Base-by-base conservation (phyloP, 1,140 invertebrate genomes). In the Pogonus chalceus region DNA sequence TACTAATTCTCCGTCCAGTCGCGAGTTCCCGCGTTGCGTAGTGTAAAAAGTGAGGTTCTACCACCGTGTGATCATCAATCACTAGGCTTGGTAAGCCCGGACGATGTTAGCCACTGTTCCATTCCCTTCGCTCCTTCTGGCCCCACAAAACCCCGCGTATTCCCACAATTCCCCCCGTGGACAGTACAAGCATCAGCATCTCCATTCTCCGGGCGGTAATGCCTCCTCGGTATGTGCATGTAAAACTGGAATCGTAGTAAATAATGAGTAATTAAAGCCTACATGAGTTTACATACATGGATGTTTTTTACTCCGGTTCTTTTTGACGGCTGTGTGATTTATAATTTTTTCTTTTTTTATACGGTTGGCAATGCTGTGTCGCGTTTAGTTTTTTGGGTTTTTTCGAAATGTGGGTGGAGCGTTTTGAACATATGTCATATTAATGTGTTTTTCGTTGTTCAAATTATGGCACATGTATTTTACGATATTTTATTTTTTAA, bases 231-330 rank as follows among this genome's bases (percentile, higher is more conserved):
- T n/a, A 43, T 43, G 37, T n/a, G n/a, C n/a, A 14, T 18, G 37
- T 9, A 16, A 43, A 12, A 16, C 37, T 43, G 37, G 18, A 16
- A 14, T 31, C n/a, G 18, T 43, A 43, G 37, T 43, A 43, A 43
- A 43, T 43, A 43, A 43, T 43, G 37, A 43, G 9, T 43, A 43
- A 43, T 43, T 43, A 43, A 43, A 43, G 9, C 18, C 18, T 43
- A 43, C 37, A 43, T 43, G 37, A 43, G 37, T 43, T 43, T 43
- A 43, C 37, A 43, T 43, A 43, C 18, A 43, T 16, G 18, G 9
- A 7, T 9, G 37, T 43, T 43, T 43, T 43, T 43, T 10, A 10
- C 3, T 16, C 9, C 3, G 37, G 3, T 12, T 7, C 37, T 18
- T 43, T 43, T 9, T 43, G 37, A 43, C 37, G 18, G 7, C 7